Conservation (phyloP, 2,113 vertebrate species). For the Rhegmatorhina hoffmannsi region DNA sequence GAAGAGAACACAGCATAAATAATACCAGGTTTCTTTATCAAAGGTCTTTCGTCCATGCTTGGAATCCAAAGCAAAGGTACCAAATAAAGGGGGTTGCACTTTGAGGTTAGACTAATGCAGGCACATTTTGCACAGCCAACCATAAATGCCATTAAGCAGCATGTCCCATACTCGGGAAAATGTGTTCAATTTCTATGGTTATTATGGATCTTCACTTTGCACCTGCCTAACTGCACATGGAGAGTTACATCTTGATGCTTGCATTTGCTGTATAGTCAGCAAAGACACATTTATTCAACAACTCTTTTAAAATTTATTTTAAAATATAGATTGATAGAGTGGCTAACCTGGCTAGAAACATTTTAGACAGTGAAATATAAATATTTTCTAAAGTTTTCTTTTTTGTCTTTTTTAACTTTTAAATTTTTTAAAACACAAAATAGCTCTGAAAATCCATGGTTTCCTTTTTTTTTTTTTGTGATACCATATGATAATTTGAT, state of each 20-base stretch:
- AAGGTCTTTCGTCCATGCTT: neutral
- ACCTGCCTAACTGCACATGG: neutral
- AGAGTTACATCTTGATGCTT: neutral
- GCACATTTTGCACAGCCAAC: neutral
- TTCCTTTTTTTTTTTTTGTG: neutral
- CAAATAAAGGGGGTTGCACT: neutral
- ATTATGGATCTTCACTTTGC: neutral
- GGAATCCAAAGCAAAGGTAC: neutral
- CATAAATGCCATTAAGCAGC: neutral
- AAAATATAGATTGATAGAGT: neutral
- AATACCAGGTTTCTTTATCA: neutral
- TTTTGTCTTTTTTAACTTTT: neutral
- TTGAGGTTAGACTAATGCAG: neutral
- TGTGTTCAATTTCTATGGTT: neutral
- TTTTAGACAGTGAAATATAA: constrained; percentile 40
- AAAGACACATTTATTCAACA: neutral
- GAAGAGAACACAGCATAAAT: neutral
- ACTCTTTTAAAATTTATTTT: neutral
- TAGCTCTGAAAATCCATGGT: constrained; percentile 55
- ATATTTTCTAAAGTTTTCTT: constrained; percentile 13
- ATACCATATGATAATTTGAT: constrained; percentile 69
- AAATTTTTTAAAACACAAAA: neutral
- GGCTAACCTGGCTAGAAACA: neutral
- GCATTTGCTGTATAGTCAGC: neutral
- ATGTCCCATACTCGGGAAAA: neutral